Base-by-base conservation (phyloP, 2,113 vertebrate species). In the Caloenas nicobarica region DNA sequence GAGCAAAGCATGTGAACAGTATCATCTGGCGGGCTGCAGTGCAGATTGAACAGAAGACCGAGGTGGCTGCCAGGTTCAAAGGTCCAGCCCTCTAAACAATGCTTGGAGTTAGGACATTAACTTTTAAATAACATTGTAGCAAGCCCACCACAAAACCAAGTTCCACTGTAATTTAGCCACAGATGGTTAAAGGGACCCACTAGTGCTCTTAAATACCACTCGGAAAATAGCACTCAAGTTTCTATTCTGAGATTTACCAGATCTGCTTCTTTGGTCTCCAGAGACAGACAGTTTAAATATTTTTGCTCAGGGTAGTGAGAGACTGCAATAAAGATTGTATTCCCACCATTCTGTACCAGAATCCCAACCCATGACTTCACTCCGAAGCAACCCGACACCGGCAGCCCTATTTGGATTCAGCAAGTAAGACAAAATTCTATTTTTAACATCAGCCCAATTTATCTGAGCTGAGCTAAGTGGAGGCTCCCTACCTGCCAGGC, bases 401-500 rank as follows among this genome's bases (percentile, higher is more conserved):
- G 76, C 17, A 54, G 40, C 91, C 81, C 4, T 48, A 70, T 34
- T 82, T 81, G 86, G 82, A 72, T 60, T 60, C 68, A 81, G 80
- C 25, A 56, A 80, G 82, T 44, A 36, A 54, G n/a, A 17, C 58
- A 40, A 31, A 42, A 31, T 80, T 60, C 81, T 97, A 97, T 95
- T 97, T 97, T 93, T 96, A 97, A 87, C 78, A 76, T 2, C 42
- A 88, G 53, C 68, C 65, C 80, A 46, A 53, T 70, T 82, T 53
- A 54, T 25, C 4, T 16, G 51, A 84, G 48, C 56, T 60, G 56
- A 83, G 76, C 79, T 68, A 24, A 81, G 42, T 33, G 11, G 23
- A 84, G 29, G 17, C 17, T 78, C 54, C 86, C 38, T 97, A 99
- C 99, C 98, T 93, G 97, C 95, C 24, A 99, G 94, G 29, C 70